Base-by-base conservation (phyloP, 1,140 invertebrate species). In the Centruroides vittatus region DNA sequence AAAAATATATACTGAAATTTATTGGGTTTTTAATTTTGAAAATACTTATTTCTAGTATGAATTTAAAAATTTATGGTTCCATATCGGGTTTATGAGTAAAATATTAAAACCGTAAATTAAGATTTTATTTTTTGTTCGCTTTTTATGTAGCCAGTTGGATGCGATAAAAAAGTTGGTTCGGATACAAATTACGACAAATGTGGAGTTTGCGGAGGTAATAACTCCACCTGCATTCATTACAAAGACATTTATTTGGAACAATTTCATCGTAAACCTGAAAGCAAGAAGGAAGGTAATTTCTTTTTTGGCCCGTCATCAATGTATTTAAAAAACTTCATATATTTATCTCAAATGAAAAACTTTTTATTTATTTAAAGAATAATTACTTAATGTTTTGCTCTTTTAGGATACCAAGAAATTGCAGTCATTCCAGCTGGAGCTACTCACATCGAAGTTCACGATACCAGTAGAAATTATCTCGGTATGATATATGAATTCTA, bases 381-480 rank as follows among this genome's bases (percentile, higher is more conserved):
- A 54, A 13, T 4, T 10, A 23, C 23, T 23, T 23, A 23, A 23
- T 23, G 23, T 23, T 23, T 23, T 23, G 23, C 23, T 23, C 23
- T 41, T 8, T 8, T 41, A 41, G 72, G 72, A 11, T 76, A 76
- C 64, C 73, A 74, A 58, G 62, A 65, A 62, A 70, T 75, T 47
- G 67, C 67, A 8, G 66, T 63, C n/a, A 70, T 76, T 53, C 74
- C 74, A 8, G 57, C 59, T n/a, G 70, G 70, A 35, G 72, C 74
- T 7, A 68, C 69, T 50, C 64, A 73, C 47, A 67, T 76, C 47
- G 63, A 71, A 35, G 69, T 75, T 23, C 56, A 61, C 36, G 73
- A 76, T 54, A 62, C 66, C 35, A 68, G 71, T 11, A 60, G 55
- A 58, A 75, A 72, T 54, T 75, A 75, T 65, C 61, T 75, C 13